Evolutionary conservation across 2,797 vertebrate genomes (phyloP).

Genomic region (Linurgus olivaceus): DNA sequence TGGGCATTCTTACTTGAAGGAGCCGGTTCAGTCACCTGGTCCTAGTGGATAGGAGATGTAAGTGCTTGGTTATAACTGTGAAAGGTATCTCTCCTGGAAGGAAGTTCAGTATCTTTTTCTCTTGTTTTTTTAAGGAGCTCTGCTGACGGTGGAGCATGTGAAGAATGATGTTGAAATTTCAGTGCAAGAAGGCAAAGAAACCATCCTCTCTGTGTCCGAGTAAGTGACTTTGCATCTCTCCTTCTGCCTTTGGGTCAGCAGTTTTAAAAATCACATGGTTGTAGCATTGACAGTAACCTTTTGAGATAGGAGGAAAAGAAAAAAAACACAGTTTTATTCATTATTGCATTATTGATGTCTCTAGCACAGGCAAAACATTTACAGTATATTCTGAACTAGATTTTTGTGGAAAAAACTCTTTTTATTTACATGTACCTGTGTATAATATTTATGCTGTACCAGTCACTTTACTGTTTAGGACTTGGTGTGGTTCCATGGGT

Average conservation of each 20-base stretch:
- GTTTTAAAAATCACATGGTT: conserved; percentile 27
- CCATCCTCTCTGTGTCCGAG: conserved; percentile 88
- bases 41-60: not conserved
- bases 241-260: conserved; percentile 28
- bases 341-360: not conserved
- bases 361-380: not conserved
- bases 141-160: conserved; percentile 89
- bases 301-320: not conserved
- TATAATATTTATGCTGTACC: not conserved
- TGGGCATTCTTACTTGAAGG: not conserved
- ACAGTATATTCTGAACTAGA: not conserved
- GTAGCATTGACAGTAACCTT: conserved; percentile 27
- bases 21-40: not conserved
- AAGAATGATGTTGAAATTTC: conserved; percentile 84
- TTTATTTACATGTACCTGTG: not conserved
- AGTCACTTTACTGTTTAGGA: not conserved
- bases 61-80: not conserved
- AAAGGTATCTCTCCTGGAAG: not conserved
- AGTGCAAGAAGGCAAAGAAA: conserved; percentile 93
- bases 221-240: conserved; percentile 78
- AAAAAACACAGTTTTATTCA: not conserved
- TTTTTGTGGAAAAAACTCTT: not conserved
- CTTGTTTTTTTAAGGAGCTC: conserved; percentile 78
- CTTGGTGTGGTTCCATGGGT: not conserved
- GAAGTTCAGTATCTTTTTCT: conserved; percentile 21